Conservation (phyloP, 2,113 vertebrate species). For the Nibea albiflora region DNA sequence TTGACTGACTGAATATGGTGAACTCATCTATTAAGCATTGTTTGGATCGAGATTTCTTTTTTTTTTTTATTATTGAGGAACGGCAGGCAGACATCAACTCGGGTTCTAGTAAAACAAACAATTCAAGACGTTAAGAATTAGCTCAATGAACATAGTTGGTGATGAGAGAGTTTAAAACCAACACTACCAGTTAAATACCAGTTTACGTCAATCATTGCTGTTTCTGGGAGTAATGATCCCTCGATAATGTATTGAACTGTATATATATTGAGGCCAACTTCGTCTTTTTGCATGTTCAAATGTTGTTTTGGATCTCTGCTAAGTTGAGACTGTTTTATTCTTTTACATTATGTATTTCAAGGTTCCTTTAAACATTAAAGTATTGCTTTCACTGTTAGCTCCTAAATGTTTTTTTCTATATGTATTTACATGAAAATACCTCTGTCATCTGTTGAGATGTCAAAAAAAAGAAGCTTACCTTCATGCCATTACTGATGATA, state of each 20-base stretch:
- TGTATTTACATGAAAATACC: slow-evolving; percentile 81
- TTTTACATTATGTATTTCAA: slow-evolving; percentile 66
- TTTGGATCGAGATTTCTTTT: slow-evolving; percentile 24
- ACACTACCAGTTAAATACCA: slow-evolving; percentile 54
- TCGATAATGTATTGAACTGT: slow-evolving; percentile 44
- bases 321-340: slow-evolving; percentile 58
- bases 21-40: slow-evolving; percentile 29
- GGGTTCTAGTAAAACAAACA: slow-evolving; percentile 30
- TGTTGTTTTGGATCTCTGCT: slow-evolving; percentile 69
- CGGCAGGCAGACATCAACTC: slow-evolving; percentile 27
- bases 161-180: slow-evolving; percentile 34
- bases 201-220: slow-evolving; percentile 27
- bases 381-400: slow-evolving; percentile 72
- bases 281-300: slow-evolving; percentile 79
- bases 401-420: slow-evolving; percentile 61
- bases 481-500: slow-evolving; percentile 44
- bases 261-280: slow-evolving; percentile 71
- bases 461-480: slow-evolving; percentile 53
- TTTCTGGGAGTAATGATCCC: slow-evolving; percentile 31
- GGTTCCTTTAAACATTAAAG: slow-evolving; percentile 62
- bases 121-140: slow-evolving; percentile 21
- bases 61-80: slow-evolving; percentile 15
- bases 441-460: slow-evolving; percentile 72
- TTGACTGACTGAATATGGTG: slow-evolving; percentile 27
- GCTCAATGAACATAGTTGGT: slow-evolving; percentile 15